A percentile compares a stretch with the other conserved stretches of the same genome.
These are phyloP conservation scores for Acrocephalus arundinaceus DNA, from an alignment of 2,113 vertebrate genomes.

Conservation along the genomic window DNA sequence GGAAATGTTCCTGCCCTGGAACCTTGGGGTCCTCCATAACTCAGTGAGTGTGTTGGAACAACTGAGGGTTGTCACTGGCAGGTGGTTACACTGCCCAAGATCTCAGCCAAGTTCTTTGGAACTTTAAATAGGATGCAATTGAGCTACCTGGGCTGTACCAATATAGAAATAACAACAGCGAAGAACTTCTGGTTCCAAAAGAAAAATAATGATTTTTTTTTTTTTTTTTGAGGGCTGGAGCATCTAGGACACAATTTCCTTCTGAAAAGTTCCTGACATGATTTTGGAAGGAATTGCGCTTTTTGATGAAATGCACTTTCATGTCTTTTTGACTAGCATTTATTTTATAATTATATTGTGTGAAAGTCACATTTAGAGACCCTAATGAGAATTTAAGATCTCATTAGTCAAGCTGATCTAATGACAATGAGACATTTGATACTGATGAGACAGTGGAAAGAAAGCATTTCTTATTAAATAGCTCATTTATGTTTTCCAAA, in stretches of 20 bases:
- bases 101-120: background rate
- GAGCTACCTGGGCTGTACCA: background rate
- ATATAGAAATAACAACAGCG: background rate
- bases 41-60: background rate
- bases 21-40: background rate
- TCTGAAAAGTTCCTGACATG: background rate
- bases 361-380: background rate
- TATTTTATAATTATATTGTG: background rate
- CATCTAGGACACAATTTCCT: background rate
- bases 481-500: background rate
- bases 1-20: background rate
- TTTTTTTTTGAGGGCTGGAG: background rate
- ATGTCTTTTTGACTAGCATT: background rate
- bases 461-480: background rate
- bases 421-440: background rate
- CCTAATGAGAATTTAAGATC: background rate
- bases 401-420: constrained; percentile 21
- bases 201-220: background rate
- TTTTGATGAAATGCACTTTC: background rate
- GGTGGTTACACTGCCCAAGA: background rate
- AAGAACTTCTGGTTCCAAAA: background rate
- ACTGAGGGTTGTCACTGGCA: fast-evolving
- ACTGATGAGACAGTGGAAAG: background rate
- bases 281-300: background rate
- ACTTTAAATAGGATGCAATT: background rate